These are phyloP conservation scores for Butorides virescens DNA, from an alignment of 2,113 vertebrate genomes.

Conservation along the genomic window DNA sequence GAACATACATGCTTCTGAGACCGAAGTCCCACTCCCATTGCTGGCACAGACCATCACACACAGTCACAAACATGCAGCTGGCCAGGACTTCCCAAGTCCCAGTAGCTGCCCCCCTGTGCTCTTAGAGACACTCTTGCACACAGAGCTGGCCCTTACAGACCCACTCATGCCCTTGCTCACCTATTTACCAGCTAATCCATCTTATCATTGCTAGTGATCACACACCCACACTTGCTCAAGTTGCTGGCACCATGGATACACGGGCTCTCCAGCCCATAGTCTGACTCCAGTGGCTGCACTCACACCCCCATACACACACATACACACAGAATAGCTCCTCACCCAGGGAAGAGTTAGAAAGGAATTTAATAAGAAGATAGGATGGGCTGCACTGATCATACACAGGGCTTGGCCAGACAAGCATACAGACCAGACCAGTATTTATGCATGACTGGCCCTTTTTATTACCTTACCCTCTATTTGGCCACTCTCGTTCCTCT, in stretches of 20 bases:
- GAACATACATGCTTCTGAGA: neutral
- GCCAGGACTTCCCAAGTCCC: neutral
- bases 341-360: neutral
- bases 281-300: neutral
- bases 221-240: no score
- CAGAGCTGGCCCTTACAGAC: neutral
- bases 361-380: neutral
- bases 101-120: no score
- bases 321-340: neutral
- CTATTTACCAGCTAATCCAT: neutral
- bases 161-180: neutral
- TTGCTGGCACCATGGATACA: neutral
- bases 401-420: neutral
- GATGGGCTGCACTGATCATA: neutral
- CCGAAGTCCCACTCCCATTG: neutral
- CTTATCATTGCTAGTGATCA: neutral
- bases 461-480: neutral
- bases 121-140: neutral
- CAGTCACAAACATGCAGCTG: neutral
- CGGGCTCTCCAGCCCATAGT: neutral
- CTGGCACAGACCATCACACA: neutral
- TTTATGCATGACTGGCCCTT: accelerated
- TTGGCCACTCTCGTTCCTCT: neutral
- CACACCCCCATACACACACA: no score
- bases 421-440: neutral